Percentiles rank a stretch among this genome's conserved stretches.
phyloP scores from a whole-genome alignment of 2,113 vertebrate species.

The Ophiodon elongatus region DNA sequence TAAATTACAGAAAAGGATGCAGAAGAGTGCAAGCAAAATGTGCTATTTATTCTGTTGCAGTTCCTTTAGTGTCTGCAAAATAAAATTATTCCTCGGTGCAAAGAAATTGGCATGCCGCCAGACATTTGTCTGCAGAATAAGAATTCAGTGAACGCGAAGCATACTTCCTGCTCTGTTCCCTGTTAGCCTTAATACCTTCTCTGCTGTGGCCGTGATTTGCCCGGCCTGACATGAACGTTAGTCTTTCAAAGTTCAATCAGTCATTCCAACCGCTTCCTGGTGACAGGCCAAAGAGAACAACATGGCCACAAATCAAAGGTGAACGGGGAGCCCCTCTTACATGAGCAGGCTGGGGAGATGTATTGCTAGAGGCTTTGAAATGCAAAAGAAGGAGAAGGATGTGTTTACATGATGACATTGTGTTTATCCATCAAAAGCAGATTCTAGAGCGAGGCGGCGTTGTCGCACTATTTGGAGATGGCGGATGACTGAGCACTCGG shows the following conservation, averaged over 20 bases:
- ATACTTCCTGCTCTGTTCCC: slow-evolving; percentile 29
- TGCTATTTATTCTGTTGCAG: slow-evolving; percentile 49
- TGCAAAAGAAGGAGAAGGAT: slow-evolving; percentile 78
- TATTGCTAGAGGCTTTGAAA: slow-evolving; percentile 75
- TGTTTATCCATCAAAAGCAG: slow-evolving; percentile 81
- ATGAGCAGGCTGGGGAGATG: slow-evolving; percentile 63
- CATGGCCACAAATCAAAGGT: slow-evolving; percentile 80
- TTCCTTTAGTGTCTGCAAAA: slow-evolving; percentile 40
- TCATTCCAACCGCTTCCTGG: slow-evolving; percentile 73
- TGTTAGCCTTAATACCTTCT: slow-evolving; percentile 53
- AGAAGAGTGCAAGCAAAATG: slow-evolving; percentile 53
- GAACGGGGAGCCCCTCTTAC: slow-evolving; percentile 57
- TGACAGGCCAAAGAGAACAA: slow-evolving; percentile 79
- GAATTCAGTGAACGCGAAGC: slow-evolving; percentile 39
- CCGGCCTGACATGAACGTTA: slow-evolving; percentile 65
- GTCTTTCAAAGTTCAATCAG: slow-evolving; percentile 80
- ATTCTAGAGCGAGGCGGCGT: slow-evolving; percentile 64
- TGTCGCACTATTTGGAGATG: slow-evolving; percentile 64
- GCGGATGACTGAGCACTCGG: slow-evolving; percentile 56
- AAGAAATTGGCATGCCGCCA: slow-evolving; percentile 44
- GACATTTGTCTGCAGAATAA: slow-evolving; percentile 46
- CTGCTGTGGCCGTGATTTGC: slow-evolving; percentile 34
- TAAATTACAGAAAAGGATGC: slow-evolving; percentile 64
- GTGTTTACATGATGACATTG: slow-evolving; percentile 77
- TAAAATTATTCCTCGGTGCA: slow-evolving; percentile 41